phyloP scores from a whole-genome alignment of 1,140 invertebrate species.

The Battus philenor region DNA sequence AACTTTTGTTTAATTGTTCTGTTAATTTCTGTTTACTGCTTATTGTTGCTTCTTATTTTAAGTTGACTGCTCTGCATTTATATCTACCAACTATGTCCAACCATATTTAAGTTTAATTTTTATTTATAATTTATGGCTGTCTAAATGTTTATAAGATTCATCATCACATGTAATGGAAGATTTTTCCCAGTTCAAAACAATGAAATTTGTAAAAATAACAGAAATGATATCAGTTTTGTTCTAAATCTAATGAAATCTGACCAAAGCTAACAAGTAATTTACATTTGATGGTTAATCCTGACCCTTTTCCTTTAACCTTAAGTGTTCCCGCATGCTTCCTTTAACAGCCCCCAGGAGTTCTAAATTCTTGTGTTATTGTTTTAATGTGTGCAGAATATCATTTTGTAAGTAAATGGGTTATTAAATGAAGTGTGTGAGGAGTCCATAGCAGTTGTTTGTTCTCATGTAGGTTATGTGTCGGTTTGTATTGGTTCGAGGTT shows the following conservation, averaged over 20 bases:
- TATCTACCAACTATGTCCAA: slow-evolving; percentile 49
- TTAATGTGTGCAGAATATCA: slow-evolving; percentile 72
- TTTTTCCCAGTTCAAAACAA: too few species aligned
- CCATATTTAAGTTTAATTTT: slow-evolving; percentile 30
- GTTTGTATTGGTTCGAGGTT: slow-evolving; percentile 26
- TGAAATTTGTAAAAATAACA: too few species aligned
- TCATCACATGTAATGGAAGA: too few species aligned
- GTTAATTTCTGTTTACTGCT: slow-evolving; percentile 16
- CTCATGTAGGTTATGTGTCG: slow-evolving; percentile 19
- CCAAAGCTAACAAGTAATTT: slow-evolving; percentile 4
- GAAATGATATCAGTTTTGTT: too few species aligned
- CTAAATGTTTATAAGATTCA: too few species aligned
- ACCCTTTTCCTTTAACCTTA: slow-evolving; percentile 31
- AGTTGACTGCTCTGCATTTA: slow-evolving; percentile 68
- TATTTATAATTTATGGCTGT: slow-evolving; percentile 27
- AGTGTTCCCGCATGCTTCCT: slow-evolving; percentile 70
- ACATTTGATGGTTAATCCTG: slow-evolving; percentile 14
- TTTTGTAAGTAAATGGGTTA: slow-evolving; percentile 63
- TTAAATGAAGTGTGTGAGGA: slow-evolving; percentile 72
- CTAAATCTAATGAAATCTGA: too few species aligned
- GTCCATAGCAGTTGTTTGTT: slow-evolving; percentile 28
- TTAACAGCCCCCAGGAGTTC: slow-evolving; percentile 60
- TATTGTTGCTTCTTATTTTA: slow-evolving; percentile 41
- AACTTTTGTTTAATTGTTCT: too few species aligned
- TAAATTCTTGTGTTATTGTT: slow-evolving; percentile 34